Evolutionary conservation across 2,888 invertebrate species (phyloP).

Genomic region (Coleophora deauratella): DNA sequence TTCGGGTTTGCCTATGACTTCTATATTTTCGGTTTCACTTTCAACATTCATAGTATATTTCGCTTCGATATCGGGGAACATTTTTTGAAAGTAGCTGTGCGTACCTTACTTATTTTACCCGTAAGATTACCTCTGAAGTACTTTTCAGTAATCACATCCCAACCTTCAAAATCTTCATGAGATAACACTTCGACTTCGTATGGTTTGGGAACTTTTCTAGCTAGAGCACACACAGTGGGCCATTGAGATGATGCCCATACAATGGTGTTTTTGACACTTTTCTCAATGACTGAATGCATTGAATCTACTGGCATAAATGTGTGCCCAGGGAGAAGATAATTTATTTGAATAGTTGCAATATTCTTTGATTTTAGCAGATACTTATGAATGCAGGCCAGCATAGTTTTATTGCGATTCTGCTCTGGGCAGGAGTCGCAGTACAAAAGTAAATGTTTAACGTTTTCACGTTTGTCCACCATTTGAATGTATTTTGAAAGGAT

Average conservation of each 20-base stretch:
- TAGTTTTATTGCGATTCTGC: constrained; percentile 24
- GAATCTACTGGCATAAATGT: constrained; percentile 33
- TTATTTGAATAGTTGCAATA: constrained; percentile 19
- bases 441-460: constrained; percentile 14
- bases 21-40: neutral
- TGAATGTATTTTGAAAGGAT: constrained; percentile 13
- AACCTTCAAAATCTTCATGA: constrained; percentile 6
- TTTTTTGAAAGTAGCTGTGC: constrained; percentile 5
- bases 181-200: constrained; percentile 8
- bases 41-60: neutral
- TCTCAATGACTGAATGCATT: constrained; percentile 27
- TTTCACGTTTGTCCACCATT: constrained; percentile 13
- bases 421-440: constrained; percentile 20
- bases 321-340: constrained; percentile 25
- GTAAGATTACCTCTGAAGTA: constrained; percentile 11
- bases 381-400: constrained; percentile 17
- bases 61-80: constrained; percentile 4
- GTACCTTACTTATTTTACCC: constrained; percentile 9
- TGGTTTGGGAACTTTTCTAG: constrained; percentile 17
- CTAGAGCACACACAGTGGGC: constrained; percentile 20
- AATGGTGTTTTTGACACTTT: constrained; percentile 17
- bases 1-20: no score
- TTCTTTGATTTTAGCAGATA: constrained; percentile 18
- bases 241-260: constrained; percentile 30
- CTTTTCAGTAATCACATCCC: constrained; percentile 5